Evolutionary conservation across 2,797 vertebrate species (phyloP), one percentile per base, ranked within the genome.

Genomic region (Gallinago nigripennis): DNA sequence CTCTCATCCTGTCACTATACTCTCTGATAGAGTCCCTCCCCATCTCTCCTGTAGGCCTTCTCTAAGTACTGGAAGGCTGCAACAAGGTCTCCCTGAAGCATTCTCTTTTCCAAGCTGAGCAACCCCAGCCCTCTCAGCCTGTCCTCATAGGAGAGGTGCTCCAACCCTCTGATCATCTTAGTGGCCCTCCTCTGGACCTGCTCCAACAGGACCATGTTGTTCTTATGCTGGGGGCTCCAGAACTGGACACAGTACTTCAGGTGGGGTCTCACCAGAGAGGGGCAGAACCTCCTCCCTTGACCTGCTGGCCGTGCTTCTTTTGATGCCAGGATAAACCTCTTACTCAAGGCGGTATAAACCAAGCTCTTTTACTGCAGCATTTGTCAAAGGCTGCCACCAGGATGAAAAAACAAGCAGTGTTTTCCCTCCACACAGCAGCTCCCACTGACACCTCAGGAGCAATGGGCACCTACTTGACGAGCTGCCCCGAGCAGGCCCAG

Each of bases 401-500:
- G 20, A 35, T 24, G 33, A 70, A 31, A 85, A 91, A 37, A 37
- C 71, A 82, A 73, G 33, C 64, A 65, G 24, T 28, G 39, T 16
- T 77, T 82, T 94, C 39, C 35, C 35, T 73, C 17, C 61, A 27
- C 41, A 43, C 56, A 90, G 66, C 54, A 90, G 66, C 54, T 82
- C 66, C 37, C 6, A 11, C 24, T 2, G 3, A n/a, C n/a, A 46
- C 33, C 17, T 33, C 82, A 83, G 69, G 57, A 94, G 50, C 51
- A 48, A 70, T 0, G 11, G 70, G 76, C 69, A 85, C 56, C 58
- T 54, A 64, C 81, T 33, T 77, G 50, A 79, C 1, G 3, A 70
- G 76, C 48, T 2, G 17, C 54, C 19, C 9, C 0, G 0, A 68
- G 46, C 39, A 2, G 50, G 56, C 82, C 23, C 3, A 3, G 69